phyloP scores from a whole-genome alignment of 1,140 invertebrate species.

The Caerostris extrusa region DNA sequence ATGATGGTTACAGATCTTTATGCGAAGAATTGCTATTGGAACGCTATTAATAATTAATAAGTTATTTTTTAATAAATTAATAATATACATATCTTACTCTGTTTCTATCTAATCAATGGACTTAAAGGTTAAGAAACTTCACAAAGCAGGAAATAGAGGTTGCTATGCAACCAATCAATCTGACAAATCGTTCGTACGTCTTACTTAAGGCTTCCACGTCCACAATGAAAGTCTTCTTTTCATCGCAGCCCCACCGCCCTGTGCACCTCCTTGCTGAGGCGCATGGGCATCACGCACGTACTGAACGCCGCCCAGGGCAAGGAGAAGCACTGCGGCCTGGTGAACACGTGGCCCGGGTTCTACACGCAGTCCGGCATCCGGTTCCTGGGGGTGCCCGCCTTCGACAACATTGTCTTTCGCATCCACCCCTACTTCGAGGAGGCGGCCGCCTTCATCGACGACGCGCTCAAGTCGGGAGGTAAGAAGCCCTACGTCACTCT shows the following conservation, averaged over 20 bases:
- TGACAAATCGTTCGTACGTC: too few species aligned
- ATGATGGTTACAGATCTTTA: too few species aligned
- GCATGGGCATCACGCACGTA: slow-evolving; percentile 82
- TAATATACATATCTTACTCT: too few species aligned
- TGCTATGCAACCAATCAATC: too few species aligned
- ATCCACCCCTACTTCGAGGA: slow-evolving; percentile 90
- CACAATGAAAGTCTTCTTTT: background rate
- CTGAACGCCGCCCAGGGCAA: slow-evolving; percentile 81
- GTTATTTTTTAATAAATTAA: too few species aligned
- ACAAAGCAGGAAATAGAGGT: too few species aligned
- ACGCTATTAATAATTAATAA: too few species aligned
- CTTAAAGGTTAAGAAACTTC: too few species aligned
- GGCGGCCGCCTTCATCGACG: slow-evolving; percentile 91
- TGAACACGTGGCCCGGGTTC: slow-evolving; percentile 83
- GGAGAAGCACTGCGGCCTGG: slow-evolving; percentile 80
- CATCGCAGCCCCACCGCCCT: slow-evolving; percentile 81
- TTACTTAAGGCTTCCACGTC: too few species aligned
- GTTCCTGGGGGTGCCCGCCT: slow-evolving; percentile 90
- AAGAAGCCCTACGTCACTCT: slow-evolving; percentile 40
- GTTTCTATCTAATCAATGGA: too few species aligned
- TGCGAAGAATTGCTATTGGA: too few species aligned
- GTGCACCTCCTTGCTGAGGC: slow-evolving; percentile 80
- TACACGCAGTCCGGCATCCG: slow-evolving; percentile 88
- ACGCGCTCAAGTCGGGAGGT: slow-evolving; percentile 85
- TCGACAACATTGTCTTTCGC: slow-evolving; percentile 89